Percentiles rank a stretch among this genome's conserved stretches.
phyloP scores from a whole-genome alignment of 2,888 invertebrate species.

The Pegoplata infirma region DNA sequence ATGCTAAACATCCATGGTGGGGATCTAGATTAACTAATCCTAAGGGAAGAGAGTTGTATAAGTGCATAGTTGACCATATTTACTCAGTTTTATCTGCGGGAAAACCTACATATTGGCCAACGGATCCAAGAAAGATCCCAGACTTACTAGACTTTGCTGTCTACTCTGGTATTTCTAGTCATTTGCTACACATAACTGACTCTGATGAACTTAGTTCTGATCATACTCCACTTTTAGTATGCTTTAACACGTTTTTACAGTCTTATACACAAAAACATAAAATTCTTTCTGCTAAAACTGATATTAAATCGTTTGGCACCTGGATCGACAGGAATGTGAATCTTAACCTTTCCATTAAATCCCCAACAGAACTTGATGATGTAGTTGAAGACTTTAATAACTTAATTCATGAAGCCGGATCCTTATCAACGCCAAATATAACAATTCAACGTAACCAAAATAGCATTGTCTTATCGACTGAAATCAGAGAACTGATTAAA shows the following conservation, averaged over 20 bases:
- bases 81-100: slow-evolving; percentile 39
- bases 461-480: not conserved
- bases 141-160: slow-evolving; percentile 15
- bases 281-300: not conserved
- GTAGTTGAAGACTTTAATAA: slow-evolving; percentile 31
- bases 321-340: slow-evolving; percentile 10
- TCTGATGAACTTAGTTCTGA: slow-evolving; percentile 1
- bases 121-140: slow-evolving; percentile 31
- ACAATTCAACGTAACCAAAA: not conserved
- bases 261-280: not conserved
- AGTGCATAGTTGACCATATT: slow-evolving; percentile 32
- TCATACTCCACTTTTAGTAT: not conserved
- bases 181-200: slow-evolving; percentile 2
- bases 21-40: slow-evolving; percentile 40
- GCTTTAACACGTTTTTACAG: not conserved
- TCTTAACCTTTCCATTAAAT: slow-evolving; percentile 3
- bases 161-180: slow-evolving; percentile 9
- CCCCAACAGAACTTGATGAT: slow-evolving; percentile 15
- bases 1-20: slow-evolving; percentile 58
- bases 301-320: not conserved
- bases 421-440: slow-evolving; percentile 8
- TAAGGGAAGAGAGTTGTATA: slow-evolving; percentile 44
- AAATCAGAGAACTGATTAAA: slow-evolving; percentile 7
- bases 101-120: slow-evolving; percentile 53
- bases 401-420: slow-evolving; percentile 14